Evolutionary conservation across 2,113 vertebrate species (phyloP), one percentile per base, ranked within the genome.

Genomic region (Chionomys nivalis): DNA sequence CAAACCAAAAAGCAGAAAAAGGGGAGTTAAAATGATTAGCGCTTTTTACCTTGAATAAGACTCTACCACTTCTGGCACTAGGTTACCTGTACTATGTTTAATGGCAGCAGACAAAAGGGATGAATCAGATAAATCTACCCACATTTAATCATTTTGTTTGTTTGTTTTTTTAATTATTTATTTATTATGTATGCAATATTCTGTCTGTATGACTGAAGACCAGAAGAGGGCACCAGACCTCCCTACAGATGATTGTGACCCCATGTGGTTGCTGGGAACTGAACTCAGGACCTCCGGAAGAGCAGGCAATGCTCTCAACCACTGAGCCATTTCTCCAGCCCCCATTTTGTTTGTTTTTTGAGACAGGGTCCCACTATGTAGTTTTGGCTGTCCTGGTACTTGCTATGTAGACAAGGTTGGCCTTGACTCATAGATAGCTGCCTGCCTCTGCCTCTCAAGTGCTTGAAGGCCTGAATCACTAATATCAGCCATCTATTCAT

Each of bases 21-120:
- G 52, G 28, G 96, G 33, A 93, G 24, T 72, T 93, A 10, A 91
- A 88, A 93, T 90, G 87, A 92, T 89, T 78, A 90, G 55, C 44
- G 55, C 52, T 86, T 87, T 17, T 92, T 66, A 94, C 7, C 12
- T 72, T 92, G 61, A 94, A 19, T n/a, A 95, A 77, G 52, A 66
- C 33, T 17, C 5, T 58, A 70, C 47, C 2, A 89, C 23, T 52
- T 78, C 83, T 88, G 86, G 58, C 58, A 90, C 28, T 94, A 95
- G 55, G 87, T 77, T 72, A 85, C 83, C 47, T 91, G 78, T 36
- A 68, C 36, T 95, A 58, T 78, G n/a, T 13, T 61, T 47, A 49
- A 70, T 61, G 28, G 65, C 44, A 96, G 90, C 63, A 86, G 39
- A 28, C 12, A 39, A 90, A 93, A 95, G 94, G 86, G 33, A 96